Percentiles rank a stretch among this genome's conserved stretches.
phyloP scores from a whole-genome alignment of 2,113 vertebrate species.

The Clarias batrachus region DNA sequence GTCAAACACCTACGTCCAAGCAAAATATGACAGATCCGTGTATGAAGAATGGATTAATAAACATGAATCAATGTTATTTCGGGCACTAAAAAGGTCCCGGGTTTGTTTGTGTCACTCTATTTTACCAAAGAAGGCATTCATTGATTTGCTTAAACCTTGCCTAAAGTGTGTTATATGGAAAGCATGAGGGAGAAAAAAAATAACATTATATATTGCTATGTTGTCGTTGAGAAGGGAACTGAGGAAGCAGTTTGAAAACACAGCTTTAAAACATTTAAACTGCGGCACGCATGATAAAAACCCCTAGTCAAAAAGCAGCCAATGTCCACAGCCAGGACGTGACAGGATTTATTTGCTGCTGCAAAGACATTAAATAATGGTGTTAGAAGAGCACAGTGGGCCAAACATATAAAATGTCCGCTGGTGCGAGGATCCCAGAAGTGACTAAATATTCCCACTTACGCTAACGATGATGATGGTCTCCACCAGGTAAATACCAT shows the following conservation, averaged over 20 bases:
- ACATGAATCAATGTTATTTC: conserved; percentile 32
- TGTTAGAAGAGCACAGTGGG: conserved; percentile 20
- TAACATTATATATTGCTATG: background rate
- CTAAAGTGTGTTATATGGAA: conserved; percentile 20
- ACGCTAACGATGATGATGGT: conserved; percentile 3
- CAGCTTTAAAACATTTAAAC: conserved; percentile 6
- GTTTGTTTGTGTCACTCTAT: background rate
- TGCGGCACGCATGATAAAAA: conserved; percentile 8
- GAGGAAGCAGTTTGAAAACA: background rate
- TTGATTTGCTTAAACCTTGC: background rate
- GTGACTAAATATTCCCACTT: conserved; percentile 27
- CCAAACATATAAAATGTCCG: conserved; percentile 29
- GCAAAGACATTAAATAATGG: conserved; percentile 37
- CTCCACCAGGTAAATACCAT: background rate
- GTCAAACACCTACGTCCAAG: conserved; percentile 18
- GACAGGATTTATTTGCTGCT: conserved; percentile 35
- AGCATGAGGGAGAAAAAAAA: background rate
- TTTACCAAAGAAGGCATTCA: background rate
- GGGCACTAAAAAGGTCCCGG: background rate
- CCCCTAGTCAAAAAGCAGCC: background rate
- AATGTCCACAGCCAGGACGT: conserved; percentile 23
- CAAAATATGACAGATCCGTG: background rate
- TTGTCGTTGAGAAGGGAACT: background rate
- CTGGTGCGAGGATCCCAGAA: background rate
- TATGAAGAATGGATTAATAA: conserved; percentile 32